A percentile compares a stretch with the other conserved stretches of the same genome.
Conservation (phyloP, 2,888 invertebrate genomes). For the Parnassius orleans region DNA sequence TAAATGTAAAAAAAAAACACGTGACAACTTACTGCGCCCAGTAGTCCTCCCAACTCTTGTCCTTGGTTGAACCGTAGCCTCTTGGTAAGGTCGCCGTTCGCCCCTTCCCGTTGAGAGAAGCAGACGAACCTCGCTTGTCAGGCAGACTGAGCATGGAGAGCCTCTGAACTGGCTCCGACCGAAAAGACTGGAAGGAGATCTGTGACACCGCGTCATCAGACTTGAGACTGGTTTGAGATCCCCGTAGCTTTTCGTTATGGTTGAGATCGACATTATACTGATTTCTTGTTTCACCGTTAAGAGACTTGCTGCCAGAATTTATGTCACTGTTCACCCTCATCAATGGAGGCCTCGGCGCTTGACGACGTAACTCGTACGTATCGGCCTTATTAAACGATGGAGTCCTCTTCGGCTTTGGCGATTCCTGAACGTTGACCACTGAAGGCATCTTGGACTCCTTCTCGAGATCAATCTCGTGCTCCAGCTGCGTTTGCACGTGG, state of each 20-base stretch:
- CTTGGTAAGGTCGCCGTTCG: slow-evolving; percentile 67
- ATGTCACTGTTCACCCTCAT: slow-evolving; percentile 43
- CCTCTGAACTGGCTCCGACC: slow-evolving; percentile 62
- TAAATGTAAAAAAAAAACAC: background rate
- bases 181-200: slow-evolving; percentile 62
- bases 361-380: slow-evolving; percentile 50
- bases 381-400: slow-evolving; percentile 56
- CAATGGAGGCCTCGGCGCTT: slow-evolving; percentile 49
- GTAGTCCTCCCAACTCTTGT: slow-evolving; percentile 74
- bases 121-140: slow-evolving; percentile 54
- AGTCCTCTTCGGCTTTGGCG: slow-evolving; percentile 59
- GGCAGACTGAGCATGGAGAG: slow-evolving; percentile 60
- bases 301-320: slow-evolving; percentile 39
- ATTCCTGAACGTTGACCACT: slow-evolving; percentile 60
- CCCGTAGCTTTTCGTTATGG: slow-evolving; percentile 45
- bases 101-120: slow-evolving; percentile 54
- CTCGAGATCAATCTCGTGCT: slow-evolving; percentile 70
- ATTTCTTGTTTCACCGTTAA: slow-evolving; percentile 45
- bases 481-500: slow-evolving; percentile 70
- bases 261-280: slow-evolving; percentile 50
- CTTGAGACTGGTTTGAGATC: slow-evolving; percentile 58
- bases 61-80: slow-evolving; percentile 66
- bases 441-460: slow-evolving; percentile 65
- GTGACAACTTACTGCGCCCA: slow-evolving; percentile 73
- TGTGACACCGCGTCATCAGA: slow-evolving; percentile 64